Evolutionary conservation across 2,888 invertebrate species (phyloP).

Genomic region (Epinotia bilunana): DNA sequence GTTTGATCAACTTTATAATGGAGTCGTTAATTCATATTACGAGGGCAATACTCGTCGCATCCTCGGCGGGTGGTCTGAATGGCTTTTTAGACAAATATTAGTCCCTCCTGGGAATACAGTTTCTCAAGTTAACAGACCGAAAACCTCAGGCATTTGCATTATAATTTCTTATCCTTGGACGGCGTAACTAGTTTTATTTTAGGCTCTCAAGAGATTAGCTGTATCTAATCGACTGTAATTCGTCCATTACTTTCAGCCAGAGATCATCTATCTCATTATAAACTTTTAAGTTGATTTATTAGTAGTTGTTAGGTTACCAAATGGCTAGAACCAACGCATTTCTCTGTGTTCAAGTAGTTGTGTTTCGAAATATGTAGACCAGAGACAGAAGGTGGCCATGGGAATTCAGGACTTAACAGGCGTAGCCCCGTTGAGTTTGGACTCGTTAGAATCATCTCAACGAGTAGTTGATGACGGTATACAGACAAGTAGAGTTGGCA

Average conservation of each 20-base stretch:
- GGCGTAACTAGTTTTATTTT: constrained; percentile 5
- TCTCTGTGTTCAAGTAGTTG: too few species aligned
- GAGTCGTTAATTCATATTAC: constrained; percentile 41
- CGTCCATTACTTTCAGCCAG: background rate
- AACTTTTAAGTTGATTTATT: too few species aligned
- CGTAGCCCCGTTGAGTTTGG: too few species aligned
- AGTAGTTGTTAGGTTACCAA: too few species aligned
- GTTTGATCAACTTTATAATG: constrained; percentile 37
- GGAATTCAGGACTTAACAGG: too few species aligned
- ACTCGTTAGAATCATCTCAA: too few species aligned
- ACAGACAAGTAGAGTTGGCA: too few species aligned
- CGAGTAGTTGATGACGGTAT: too few species aligned
- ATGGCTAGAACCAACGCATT: too few species aligned
- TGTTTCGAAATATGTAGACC: too few species aligned
- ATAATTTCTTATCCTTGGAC: constrained; percentile 20
- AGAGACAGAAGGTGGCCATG: too few species aligned
- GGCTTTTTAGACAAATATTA: constrained; percentile 37
- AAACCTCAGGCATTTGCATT: constrained; percentile 14
- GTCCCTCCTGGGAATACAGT: constrained; percentile 35
- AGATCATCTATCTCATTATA: background rate
- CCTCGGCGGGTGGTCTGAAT: constrained; percentile 26
- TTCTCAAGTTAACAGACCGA: constrained; percentile 21
- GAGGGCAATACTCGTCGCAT: constrained; percentile 16
- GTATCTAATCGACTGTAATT: background rate
- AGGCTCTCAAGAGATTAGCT: background rate